Conservation (phyloP, 1,140 invertebrate genomes). For the Stegodyphus mimosarum region DNA sequence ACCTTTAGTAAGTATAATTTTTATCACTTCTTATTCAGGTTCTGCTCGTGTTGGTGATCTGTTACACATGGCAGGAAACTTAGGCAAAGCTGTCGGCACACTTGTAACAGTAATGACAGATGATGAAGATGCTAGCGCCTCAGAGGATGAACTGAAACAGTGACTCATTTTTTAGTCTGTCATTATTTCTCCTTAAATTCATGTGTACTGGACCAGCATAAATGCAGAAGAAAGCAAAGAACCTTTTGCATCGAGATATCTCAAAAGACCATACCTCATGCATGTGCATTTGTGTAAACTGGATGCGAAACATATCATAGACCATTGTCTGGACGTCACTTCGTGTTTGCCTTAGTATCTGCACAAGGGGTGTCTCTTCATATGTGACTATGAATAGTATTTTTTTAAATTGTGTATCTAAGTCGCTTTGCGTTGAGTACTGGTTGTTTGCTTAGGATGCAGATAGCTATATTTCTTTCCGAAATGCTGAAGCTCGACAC, state of each 20-base stretch:
- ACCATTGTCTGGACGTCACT: constrained; percentile 53
- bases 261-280: neutral
- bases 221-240: neutral
- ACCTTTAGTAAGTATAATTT: neutral
- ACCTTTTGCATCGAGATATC: neutral
- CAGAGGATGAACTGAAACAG: constrained; percentile 59
- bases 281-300: neutral
- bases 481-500: neutral
- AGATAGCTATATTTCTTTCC: neutral
- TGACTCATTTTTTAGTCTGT: constrained; percentile 25
- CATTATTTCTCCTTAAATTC: neutral
- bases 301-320: constrained; percentile 53
- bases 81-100: constrained; percentile 85
- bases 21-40: constrained; percentile 11
- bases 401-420: constrained; percentile 45
- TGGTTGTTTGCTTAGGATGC: constrained; percentile 5
- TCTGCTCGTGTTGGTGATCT: constrained; percentile 79
- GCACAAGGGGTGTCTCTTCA: constrained; percentile 50
- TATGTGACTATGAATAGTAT: constrained; percentile 49
- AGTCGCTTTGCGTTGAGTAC: constrained; percentile 31
- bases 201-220: neutral
- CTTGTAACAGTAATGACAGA: constrained; percentile 89
- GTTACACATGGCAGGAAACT: constrained; percentile 87
- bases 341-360: constrained; percentile 54
- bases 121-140: constrained; percentile 70